Base-by-base conservation (phyloP, 1,140 invertebrate genomes). In the Drosophila micromelanica region DNA sequence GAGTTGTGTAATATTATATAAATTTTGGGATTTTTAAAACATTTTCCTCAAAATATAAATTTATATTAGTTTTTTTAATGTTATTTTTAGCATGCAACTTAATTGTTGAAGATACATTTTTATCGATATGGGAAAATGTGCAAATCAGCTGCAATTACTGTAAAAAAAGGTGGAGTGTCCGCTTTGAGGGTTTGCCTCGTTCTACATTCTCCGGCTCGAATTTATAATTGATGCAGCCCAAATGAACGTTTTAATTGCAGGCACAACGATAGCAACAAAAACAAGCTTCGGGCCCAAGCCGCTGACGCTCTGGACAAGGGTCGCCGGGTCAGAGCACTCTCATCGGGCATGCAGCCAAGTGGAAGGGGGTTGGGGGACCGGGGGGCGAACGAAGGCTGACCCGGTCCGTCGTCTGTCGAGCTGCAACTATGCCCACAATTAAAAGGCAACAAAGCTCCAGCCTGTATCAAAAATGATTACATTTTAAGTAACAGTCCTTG, bases 161-260 rank as follows among this genome's bases (percentile, higher is more conserved):
- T 45, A 38, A 23, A 48, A 56, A 23, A 32, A 20, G 54, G 54
- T 27, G 17, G 17, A 54, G 48, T 42, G 60, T 30, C 13, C 35
- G 27, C 40, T 12, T 49, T 38, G 64, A 69, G 57, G 57, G 55
- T 64, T 73, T n/a, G 13, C 17, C 9, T 38, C 57, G 51, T 56
- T 70, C 65, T 38, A 62, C 13, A 54, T 71, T 45, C 42, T 9
- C 23, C 17, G 9, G 40, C 13, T 40, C 30, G 17, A 20, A 67
- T 68, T 57, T 71, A 65, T 65, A 82, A 68, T 82, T 76, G 59
- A 76, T 63, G 62, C 49, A 40, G 20, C 64, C 72, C 62, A 68
- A 78, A 73, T 61, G 76, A 63, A 78, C 52, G 60, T 80, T 84
- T 84, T 84, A 84, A 85, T 84, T 84, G 76, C 80, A 57, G 56